Evolutionary conservation across 2,797 vertebrate genomes (phyloP).

Genomic region (Pangasius mekongensis): DNA sequence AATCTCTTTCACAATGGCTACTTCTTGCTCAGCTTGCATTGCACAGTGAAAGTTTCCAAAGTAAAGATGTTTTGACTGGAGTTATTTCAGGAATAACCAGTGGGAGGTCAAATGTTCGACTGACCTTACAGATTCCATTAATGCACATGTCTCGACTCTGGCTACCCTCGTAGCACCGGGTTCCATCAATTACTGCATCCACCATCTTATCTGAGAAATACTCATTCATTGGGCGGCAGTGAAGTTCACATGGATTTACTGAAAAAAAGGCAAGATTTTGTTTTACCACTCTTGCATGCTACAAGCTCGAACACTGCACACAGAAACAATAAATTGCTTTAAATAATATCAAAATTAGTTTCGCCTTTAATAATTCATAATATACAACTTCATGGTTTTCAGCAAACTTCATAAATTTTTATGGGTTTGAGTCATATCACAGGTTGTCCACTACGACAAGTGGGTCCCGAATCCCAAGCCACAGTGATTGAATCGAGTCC

Average conservation of each 20-base stretch:
- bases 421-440: neutral
- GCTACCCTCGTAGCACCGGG: slow-evolving; percentile 82
- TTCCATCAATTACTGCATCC: slow-evolving; percentile 88
- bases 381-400: neutral
- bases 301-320: neutral
- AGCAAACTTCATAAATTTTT: neutral
- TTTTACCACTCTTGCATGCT: neutral
- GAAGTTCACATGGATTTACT: slow-evolving; percentile 92
- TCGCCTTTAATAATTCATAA: neutral
- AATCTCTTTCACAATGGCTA: neutral
- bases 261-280: slow-evolving; percentile 15
- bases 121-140: slow-evolving; percentile 95
- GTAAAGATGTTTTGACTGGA: neutral
- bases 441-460: neutral
- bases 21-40: neutral
- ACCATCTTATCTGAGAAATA: slow-evolving; percentile 88
- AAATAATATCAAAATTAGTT: neutral
- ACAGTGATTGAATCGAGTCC: neutral
- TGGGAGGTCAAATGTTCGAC: slow-evolving; percentile 11
- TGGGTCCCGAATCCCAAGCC: neutral
- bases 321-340: neutral
- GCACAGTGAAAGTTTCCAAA: neutral
- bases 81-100: neutral
- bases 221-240: slow-evolving; percentile 85
- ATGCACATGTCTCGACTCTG: slow-evolving; percentile 87